phyloP scores from a whole-genome alignment of 1,140 invertebrate species.

The Drosophila neocordata region DNA sequence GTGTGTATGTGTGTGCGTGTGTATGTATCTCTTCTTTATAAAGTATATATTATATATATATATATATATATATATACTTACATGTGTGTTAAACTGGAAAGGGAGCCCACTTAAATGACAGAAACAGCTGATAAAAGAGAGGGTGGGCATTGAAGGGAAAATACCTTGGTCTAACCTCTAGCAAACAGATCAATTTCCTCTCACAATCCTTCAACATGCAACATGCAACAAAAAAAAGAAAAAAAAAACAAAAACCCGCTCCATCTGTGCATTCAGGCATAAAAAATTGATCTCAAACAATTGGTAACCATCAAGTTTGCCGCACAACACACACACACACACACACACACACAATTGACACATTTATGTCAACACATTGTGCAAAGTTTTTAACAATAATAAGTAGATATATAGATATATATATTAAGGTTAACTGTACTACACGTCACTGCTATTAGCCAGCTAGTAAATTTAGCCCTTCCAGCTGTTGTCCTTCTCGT shows the following conservation, averaged over 20 bases:
- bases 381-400: not conserved
- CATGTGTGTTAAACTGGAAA: constrained; percentile 24
- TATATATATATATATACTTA: constrained; percentile 17
- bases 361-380: constrained; percentile 1
- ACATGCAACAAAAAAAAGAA: not conserved
- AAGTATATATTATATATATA: constrained; percentile 17
- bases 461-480: not conserved
- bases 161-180: constrained; percentile 14
- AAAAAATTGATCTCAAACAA: constrained; percentile 6
- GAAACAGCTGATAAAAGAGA: constrained; percentile 50
- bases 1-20: constrained; percentile 22
- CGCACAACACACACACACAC: no score
- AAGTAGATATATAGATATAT: not conserved
- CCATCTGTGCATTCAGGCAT: constrained; percentile 12
- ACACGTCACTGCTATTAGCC: not conserved
- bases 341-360: not conserved
- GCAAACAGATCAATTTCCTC: constrained; percentile 14
- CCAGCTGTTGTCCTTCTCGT: constrained; percentile 7
- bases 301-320: not conserved
- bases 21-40: constrained; percentile 8
- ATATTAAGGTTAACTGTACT: not conserved
- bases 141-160: no score
- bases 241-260: constrained; percentile 1
- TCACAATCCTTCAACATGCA: constrained; percentile 3
- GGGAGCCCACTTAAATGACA: constrained; percentile 54